These are phyloP conservation scores for Phengaris alcon DNA, from an alignment of 2,888 invertebrate genomes.

Conservation along the genomic window DNA sequence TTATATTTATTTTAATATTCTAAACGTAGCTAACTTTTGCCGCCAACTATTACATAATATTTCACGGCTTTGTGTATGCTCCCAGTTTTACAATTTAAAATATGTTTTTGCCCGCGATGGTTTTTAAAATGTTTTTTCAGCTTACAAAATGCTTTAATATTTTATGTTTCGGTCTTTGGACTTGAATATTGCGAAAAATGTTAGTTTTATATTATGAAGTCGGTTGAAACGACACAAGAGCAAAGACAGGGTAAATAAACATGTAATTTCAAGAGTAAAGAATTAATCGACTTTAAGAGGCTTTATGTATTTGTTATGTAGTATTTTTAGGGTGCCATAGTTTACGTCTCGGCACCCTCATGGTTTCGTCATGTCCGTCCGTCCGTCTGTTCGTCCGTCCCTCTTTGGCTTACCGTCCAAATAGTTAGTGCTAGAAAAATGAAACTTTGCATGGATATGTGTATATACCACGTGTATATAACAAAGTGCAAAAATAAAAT, in stretches of 20 bases:
- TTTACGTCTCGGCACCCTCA: no score
- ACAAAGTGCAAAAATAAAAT: no score
- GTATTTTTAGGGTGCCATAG: no score
- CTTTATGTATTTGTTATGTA: not conserved
- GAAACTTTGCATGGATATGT: no score
- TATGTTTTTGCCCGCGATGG: not conserved
- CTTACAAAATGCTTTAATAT: constrained; percentile 10
- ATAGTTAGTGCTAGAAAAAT: no score
- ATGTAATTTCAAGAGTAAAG: not conserved
- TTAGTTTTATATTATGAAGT: not conserved
- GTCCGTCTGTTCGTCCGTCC: no score
- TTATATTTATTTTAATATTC: no score
- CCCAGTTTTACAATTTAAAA: not conserved
- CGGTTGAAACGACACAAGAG: not conserved
- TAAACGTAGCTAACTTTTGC: not conserved
- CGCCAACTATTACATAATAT: not conserved
- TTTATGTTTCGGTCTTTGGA: constrained; percentile 10
- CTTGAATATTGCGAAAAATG: not conserved
- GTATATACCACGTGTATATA: no score
- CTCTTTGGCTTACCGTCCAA: no score
- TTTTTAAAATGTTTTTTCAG: constrained; percentile 2
- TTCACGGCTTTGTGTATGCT: not conserved
- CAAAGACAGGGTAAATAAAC: constrained; percentile 6
- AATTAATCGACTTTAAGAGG: no score
- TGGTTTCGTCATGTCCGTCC: no score